Base-by-base conservation (phyloP, 1,140 invertebrate species). In the Oedothorax gibbosus region DNA sequence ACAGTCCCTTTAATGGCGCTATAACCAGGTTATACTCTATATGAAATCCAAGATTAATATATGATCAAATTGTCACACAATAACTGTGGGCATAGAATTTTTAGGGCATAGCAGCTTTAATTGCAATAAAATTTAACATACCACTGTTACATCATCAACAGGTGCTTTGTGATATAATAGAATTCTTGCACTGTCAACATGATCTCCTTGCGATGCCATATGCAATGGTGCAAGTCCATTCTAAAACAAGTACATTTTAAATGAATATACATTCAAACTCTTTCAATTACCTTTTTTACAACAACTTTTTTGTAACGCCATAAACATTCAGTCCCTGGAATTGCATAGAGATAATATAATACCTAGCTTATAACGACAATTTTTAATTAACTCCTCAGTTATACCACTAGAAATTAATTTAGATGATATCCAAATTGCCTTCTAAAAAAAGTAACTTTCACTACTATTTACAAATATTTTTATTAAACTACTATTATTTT, bases 101-200 rank as follows among this genome's bases (percentile, higher is more conserved):
- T 0, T 12, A 62, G 10, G 18, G 5, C 8, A 1, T 8, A 64
- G 62, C 3, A 20, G 1, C 0, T 9, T 2, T 10, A 62, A 56
- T 54, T 21, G 56, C 0, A 15, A 60, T 15, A 64, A 10, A 73
- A 54, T 10, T 53, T 54, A 35, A 85, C 89, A 86, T 87, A 90
- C 89, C n/a, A 99, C 97, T 0, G 98, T 99, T 51, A 99, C 97
- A 91, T 99, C 99, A 92, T 99, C 98, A 5, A 99, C 98, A 0
- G 97, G 97, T 15, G 98, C 98, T 86, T 97, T 94, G 90, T 99
- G 96, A 87, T 97, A 97, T 9, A 99, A 92, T 3, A 99, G 92
- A 85, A 99, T 97, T 49, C 98, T 92, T 0, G 98, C 98, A 57
- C 97, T 97, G 88, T 99, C 98, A 3, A 99, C 97, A 89, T 99